Base-by-base conservation (phyloP, 2,797 vertebrate species). In the Eremophila alpestris region DNA sequence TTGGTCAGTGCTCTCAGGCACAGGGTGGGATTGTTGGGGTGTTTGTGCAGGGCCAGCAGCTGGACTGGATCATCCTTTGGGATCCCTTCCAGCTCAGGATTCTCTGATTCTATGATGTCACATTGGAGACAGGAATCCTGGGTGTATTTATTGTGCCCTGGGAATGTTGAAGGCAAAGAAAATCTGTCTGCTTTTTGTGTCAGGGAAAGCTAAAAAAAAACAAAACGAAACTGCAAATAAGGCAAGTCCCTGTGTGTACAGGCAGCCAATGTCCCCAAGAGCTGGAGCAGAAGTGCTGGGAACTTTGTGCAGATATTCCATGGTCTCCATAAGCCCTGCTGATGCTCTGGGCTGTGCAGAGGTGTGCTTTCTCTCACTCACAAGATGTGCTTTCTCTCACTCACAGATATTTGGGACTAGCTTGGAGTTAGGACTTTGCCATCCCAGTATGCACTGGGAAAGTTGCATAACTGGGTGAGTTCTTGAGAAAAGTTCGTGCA, bases 321-420 rank as follows among this genome's bases (percentile, higher is more conserved):
- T 26, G 49, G 32, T 26, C 58, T 74, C 60, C 52, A 1, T 23
- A 52, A 63, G 27, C 38, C 49, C 56, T 90, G 77, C 73, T 40
- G 73, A 4, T 73, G 90, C 49, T 64, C 67, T 73, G 83, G 32
- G 64, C 78, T 91, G 29, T 40, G 8, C 81, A 21, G 49, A 30
- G 93, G 16, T 21, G 16, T 71, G 87, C 81, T 95, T 78, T 85
- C 81, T n/a, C 64, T 93, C 89, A 49, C 36, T 16, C 52, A 13
- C 93, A 78, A 36, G 36, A 36, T 21, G 16, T 71, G 87, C 81
- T 95, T 78, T 85, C 81, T n/a, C 64, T 93, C 89, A 49, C 36
- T 16, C 52, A 13, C 93, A 78, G 80, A 7, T 81, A 83, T 18
- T 38, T 63, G 55, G 78, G 52, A 32, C 49, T 15, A 41, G 58